Conservation (phyloP, 2,113 vertebrate species). For the Psilopsiagon aurifrons region DNA sequence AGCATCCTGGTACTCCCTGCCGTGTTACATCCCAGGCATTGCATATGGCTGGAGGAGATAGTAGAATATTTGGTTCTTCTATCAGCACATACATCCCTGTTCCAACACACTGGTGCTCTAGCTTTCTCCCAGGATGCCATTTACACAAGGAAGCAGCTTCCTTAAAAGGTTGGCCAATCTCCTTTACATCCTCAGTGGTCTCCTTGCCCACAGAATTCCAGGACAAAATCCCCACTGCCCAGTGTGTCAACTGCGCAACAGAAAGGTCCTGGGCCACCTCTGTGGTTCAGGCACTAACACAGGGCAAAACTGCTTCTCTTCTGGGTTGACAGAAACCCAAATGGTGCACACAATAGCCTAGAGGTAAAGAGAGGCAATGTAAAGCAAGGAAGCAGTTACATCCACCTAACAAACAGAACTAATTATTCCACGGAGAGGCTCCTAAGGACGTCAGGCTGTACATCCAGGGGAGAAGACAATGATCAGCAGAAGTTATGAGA, state of each 20-base stretch:
- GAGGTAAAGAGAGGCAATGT: neutral
- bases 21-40: neutral
- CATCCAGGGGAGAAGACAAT: neutral
- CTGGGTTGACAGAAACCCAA: neutral
- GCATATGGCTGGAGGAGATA: neutral
- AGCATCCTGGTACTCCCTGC: neutral
- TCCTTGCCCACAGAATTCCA: neutral
- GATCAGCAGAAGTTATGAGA: neutral
- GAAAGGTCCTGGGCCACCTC: neutral
- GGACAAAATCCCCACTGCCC: accelerated
- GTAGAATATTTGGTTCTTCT: accelerated
- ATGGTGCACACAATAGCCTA: neutral
- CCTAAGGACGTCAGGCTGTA: neutral
- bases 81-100: neutral
- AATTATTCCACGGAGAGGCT: neutral
- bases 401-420: neutral
- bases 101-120: neutral
- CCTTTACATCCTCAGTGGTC: neutral
- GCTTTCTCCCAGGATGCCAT: neutral
- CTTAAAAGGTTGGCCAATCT: neutral
- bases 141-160: neutral
- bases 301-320: neutral
- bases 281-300: neutral
- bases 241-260: neutral
- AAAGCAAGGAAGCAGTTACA: neutral